Base-by-base conservation (phyloP, 2,888 invertebrate genomes). In the Acrobasis suavella region DNA sequence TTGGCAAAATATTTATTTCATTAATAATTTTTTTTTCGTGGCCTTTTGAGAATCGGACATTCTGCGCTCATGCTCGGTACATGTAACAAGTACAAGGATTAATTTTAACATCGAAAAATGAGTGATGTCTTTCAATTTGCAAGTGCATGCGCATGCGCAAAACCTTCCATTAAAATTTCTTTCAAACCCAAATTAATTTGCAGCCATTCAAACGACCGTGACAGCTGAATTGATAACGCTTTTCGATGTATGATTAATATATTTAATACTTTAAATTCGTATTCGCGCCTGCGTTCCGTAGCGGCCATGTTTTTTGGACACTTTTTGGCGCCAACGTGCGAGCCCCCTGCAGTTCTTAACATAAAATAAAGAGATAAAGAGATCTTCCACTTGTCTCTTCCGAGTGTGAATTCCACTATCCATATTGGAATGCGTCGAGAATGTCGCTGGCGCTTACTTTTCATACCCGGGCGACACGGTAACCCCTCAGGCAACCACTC, bases 271-370 rank as follows among this genome's bases (percentile, higher is more conserved):
- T 68, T 66, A 72, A 72, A 64, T 68, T 71, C 72, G 72, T 76
- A 78, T 77, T 75, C 71, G 73, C 73, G 74, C 69, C 65, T 64
- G 63, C 65, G 69, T 67, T 69, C 64, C 64, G 68, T 67, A 46
- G 58, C 63, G 72, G 72, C 72, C 73, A 72, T 72, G 65, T 82
- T 83, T 82, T 85, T 83, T 83, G 78, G 54, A 76, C 80, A 81
- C 73, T 81, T 83, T 84, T 82, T 82, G 81, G 82, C 81, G 83
- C 79, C 82, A 74, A 67, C 67, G 64, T 67, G 62, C 59, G 69
- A 69, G 74, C 77, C 77, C 85, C 84, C 72, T 74, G 76, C 72
- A 64, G 72, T 65, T 63, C 10, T 46, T 14, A 46, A 14, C 46
- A 14, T n/a, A 5, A 46, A 46, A 14, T 46, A 46, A 14, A 12